Conservation (phyloP, 2,888 invertebrate genomes). For the Falcaria lacertinaria region DNA sequence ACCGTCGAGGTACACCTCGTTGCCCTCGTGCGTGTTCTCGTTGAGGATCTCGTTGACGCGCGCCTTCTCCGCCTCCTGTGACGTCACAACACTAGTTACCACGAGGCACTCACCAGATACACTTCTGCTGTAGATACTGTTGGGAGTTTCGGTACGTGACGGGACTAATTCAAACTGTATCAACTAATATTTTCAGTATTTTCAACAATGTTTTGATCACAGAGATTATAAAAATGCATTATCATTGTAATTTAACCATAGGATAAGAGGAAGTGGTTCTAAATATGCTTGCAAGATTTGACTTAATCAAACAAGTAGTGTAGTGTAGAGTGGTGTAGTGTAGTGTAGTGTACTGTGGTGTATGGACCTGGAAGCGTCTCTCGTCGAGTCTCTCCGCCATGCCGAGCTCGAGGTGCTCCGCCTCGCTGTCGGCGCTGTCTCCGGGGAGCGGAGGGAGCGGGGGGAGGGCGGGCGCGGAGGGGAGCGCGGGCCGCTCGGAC, state of each 20-base stretch:
- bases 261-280: too few relatives aligned
- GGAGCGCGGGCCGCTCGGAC: conserved; percentile 33
- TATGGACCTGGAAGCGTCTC: conserved; percentile 55
- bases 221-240: too few relatives aligned
- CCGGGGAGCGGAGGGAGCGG: conserved; percentile 17
- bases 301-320: neutral
- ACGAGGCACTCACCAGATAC: neutral
- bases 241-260: too few relatives aligned
- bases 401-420: conserved; percentile 60
- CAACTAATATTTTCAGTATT: too few relatives aligned
- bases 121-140: neutral
- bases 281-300: too few relatives aligned
- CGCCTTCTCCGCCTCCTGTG: conserved; percentile 57
- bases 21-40: conserved; percentile 37
- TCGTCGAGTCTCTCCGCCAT: conserved; percentile 65
- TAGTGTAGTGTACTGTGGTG: neutral
- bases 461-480: conserved; percentile 29
- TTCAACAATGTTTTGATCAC: too few relatives aligned
- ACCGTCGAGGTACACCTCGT: conserved; percentile 58
- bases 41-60: conserved; percentile 54
- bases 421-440: conserved; percentile 45
- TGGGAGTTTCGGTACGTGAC: too few relatives aligned
- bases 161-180: too few relatives aligned
- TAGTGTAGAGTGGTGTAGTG: neutral
- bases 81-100: conserved; percentile 2